Evolutionary conservation across 92 coral and sea anemone genomes (phyloP).

Genomic region (Plumapathes pennacea): DNA sequence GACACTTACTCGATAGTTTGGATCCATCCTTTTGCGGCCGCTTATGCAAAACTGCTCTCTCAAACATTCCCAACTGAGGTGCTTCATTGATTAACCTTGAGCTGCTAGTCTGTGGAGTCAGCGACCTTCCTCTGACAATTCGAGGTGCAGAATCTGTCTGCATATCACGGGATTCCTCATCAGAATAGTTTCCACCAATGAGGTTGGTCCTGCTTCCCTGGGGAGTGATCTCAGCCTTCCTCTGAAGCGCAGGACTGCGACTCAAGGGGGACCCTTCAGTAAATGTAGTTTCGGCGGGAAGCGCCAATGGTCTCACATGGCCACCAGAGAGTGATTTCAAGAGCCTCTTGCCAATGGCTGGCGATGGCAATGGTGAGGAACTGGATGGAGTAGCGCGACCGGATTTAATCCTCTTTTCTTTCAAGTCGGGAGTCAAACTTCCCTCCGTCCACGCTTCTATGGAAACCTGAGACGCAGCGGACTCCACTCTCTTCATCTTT

Average conservation of each 20-base stretch:
- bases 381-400: slow-evolving; percentile 1
- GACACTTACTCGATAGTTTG: slow-evolving; percentile 22
- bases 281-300: slow-evolving; percentile 4
- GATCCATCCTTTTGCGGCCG: slow-evolving; percentile 11
- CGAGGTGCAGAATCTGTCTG: not conserved
- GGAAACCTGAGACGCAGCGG: slow-evolving; percentile 56
- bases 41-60: slow-evolving; percentile 20
- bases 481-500: slow-evolving; percentile 30
- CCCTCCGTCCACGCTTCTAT: slow-evolving; percentile 53
- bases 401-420: not conserved
- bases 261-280: slow-evolving; percentile 19
- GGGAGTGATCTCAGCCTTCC: too few species aligned
- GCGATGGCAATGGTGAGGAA: slow-evolving; percentile 9
- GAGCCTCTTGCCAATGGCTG: too few species aligned
- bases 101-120: slow-evolving; percentile 3
- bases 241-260: slow-evolving; percentile 7
- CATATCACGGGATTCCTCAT: slow-evolving; percentile 9
- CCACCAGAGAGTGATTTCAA: slow-evolving; percentile 14
- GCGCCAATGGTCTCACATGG: slow-evolving; percentile 5
- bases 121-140: slow-evolving; percentile 1
- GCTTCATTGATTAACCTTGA: slow-evolving; percentile 1
- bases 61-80: slow-evolving; percentile 6
- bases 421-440: slow-evolving; percentile 13
- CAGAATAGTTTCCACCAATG: slow-evolving; percentile 14
- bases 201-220: not conserved